These are phyloP conservation scores for Acanthosepion pharaonis DNA, from an alignment of 2,888 invertebrate genomes.

Conservation along the genomic window DNA sequence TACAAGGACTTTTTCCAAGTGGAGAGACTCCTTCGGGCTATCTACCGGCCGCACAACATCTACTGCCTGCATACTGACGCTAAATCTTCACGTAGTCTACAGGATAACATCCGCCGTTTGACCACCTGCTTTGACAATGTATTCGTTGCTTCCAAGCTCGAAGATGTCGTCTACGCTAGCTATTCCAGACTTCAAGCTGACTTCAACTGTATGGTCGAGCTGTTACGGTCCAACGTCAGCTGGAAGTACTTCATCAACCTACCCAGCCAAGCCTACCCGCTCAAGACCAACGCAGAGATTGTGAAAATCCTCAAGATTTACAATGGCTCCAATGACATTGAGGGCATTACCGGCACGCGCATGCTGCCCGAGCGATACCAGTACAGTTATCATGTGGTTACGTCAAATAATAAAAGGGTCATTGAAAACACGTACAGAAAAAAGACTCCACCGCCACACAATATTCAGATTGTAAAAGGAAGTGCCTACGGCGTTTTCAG, in stretches of 20 bases:
- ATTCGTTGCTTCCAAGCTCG: slow-evolving; percentile 68
- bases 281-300: slow-evolving; percentile 72
- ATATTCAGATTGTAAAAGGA: slow-evolving; percentile 67
- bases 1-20: slow-evolving; percentile 68
- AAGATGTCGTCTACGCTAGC: slow-evolving; percentile 70
- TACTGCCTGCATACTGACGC: slow-evolving; percentile 73
- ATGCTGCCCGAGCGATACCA: slow-evolving; percentile 56
- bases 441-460: slow-evolving; percentile 56
- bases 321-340: slow-evolving; percentile 73
- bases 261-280: slow-evolving; percentile 72
- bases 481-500: slow-evolving; percentile 73
- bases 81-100: slow-evolving; percentile 57
- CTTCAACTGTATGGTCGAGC: slow-evolving; percentile 72
- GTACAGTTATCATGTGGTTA: slow-evolving; percentile 51
- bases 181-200: slow-evolving; percentile 71
- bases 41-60: slow-evolving; percentile 70
- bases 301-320: slow-evolving; percentile 71
- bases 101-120: slow-evolving; percentile 58
- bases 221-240: slow-evolving; percentile 54
- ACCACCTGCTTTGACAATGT: slow-evolving; percentile 71
- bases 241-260: slow-evolving; percentile 74
- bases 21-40: slow-evolving; percentile 65
- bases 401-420: slow-evolving; percentile 51
- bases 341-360: slow-evolving; percentile 66
- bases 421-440: slow-evolving; percentile 54